Evolutionary conservation across 2,888 invertebrate genomes (phyloP).

Genomic region (Philopedon plagiatum): DNA sequence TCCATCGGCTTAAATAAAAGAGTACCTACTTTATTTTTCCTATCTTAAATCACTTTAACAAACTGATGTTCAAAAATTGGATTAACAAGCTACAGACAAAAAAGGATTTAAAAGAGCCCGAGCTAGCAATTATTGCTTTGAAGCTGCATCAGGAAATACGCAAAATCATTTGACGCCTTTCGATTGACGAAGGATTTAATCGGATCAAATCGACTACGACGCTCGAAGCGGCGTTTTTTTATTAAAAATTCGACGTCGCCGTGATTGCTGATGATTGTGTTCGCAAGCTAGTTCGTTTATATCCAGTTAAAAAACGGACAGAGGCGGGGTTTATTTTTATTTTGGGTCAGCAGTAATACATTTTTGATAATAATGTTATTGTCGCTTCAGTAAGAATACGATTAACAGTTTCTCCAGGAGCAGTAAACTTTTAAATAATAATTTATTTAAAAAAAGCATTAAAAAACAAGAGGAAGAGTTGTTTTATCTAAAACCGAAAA

Average conservation of each 20-base stretch:
- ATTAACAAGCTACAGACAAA: conserved; percentile 47
- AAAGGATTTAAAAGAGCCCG: conserved; percentile 41
- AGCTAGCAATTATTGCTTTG: conserved; percentile 36
- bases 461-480: too few species aligned
- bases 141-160: conserved; percentile 41
- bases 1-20: too few species aligned
- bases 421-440: too few species aligned
- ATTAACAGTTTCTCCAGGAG: too few species aligned
- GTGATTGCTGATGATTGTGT: conserved; percentile 45
- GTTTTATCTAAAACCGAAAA: too few species aligned
- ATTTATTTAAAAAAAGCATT: too few species aligned
- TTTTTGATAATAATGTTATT: too few species aligned
- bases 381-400: too few species aligned
- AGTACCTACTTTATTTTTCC: conserved; percentile 9
- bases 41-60: conserved; percentile 23
- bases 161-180: conserved; percentile 48
- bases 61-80: conserved; percentile 36
- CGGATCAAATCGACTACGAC: conserved; percentile 45
- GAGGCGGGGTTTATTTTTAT: conserved; percentile 7
- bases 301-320: conserved; percentile 1
- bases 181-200: conserved; percentile 49
- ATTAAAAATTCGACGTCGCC: conserved; percentile 43
- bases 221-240: conserved; percentile 39
- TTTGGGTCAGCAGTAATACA: too few species aligned
- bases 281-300: conserved; percentile 35